Conservation (phyloP, 2,797 vertebrate species). For the Eospalax fontanierii region DNA sequence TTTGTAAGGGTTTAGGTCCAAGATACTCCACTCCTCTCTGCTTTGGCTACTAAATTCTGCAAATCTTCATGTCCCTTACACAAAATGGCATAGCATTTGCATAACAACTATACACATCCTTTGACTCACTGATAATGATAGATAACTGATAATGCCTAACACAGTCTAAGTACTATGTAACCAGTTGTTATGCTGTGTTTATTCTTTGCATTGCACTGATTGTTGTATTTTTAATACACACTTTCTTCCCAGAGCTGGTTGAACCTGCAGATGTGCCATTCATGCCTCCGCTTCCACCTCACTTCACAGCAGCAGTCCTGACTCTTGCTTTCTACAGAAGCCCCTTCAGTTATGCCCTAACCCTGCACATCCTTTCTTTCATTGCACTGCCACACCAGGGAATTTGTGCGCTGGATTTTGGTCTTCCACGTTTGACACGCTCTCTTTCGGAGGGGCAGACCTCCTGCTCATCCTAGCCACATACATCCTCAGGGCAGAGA, state of each 20-base stretch:
- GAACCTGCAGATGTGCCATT: background rate
- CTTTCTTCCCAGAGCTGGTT: background rate
- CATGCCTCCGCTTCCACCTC: background rate
- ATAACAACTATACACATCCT: background rate
- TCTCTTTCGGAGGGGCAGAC: background rate
- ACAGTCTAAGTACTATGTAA: background rate
- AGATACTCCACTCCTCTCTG: background rate
- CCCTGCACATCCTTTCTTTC: background rate
- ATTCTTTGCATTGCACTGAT: background rate
- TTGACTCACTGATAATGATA: background rate
- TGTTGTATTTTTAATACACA: background rate
- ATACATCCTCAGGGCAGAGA: background rate
- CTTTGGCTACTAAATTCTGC: background rate
- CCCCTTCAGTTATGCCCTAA: background rate
- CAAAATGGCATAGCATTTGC: background rate
- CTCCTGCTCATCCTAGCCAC: too few species aligned
- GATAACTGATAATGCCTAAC: too few species aligned
- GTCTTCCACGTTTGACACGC: background rate
- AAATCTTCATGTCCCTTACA: background rate
- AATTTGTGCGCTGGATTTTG: background rate
- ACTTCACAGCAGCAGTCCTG: background rate
- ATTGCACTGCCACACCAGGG: too few species aligned
- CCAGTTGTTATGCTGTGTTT: background rate
- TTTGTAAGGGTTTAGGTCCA: background rate
- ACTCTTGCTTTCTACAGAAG: fast-evolving